A percentile compares a stretch with the other conserved stretches of the same genome.
Evolutionary conservation across 2,797 vertebrate species (phyloP).

Genomic region (Xenopus petersii): DNA sequence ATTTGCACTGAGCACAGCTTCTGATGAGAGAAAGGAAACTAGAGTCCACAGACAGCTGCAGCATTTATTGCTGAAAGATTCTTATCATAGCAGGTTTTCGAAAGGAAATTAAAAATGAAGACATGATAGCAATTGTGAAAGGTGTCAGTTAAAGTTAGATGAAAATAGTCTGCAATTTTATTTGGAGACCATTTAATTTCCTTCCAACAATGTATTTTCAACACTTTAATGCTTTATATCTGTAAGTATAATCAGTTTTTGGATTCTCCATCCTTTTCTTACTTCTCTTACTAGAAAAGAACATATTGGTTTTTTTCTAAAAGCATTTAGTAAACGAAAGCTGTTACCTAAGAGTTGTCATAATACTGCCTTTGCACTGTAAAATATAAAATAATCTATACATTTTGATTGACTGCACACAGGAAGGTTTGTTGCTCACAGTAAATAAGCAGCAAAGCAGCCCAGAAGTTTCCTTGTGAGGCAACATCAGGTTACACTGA

Average conservation of each 20-base stretch:
- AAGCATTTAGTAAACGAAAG: too few species aligned
- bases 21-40: background rate
- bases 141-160: conserved; percentile 10
- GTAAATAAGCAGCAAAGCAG: too few species aligned
- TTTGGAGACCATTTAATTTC: conserved; percentile 30
- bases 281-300: too few species aligned
- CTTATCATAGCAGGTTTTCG: conserved; percentile 26
- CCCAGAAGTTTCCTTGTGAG: too few species aligned
- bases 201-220: conserved; percentile 13
- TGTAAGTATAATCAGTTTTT: background rate
- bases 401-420: too few species aligned
- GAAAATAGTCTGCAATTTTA: conserved; percentile 23
- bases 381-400: too few species aligned
- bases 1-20: background rate
- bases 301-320: too few species aligned
- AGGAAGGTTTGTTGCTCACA: too few species aligned
- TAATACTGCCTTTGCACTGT: too few species aligned
- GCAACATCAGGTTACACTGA: too few species aligned
- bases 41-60: conserved; percentile 2
- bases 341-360: too few species aligned
- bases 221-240: conserved; percentile 22
- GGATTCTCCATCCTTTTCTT: too few species aligned
- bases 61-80: conserved; percentile 22
- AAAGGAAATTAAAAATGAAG: conserved; percentile 35
- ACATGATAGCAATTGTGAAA: conserved; percentile 21